phyloP scores from a whole-genome alignment of 1,140 invertebrate species.

The Zaprionus kolodkinae region DNA sequence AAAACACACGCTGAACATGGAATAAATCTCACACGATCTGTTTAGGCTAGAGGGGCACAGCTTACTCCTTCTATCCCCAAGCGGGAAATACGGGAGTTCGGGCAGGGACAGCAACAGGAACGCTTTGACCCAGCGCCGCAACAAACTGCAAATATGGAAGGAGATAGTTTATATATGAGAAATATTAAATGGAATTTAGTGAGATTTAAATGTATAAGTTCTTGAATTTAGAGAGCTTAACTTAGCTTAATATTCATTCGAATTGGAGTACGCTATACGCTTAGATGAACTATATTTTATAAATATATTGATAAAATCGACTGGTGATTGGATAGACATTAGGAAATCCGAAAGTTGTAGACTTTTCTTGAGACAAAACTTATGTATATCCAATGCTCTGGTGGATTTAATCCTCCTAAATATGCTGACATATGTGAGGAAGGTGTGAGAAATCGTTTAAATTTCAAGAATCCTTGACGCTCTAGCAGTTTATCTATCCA shows the following conservation, averaged over 20 bases:
- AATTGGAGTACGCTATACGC: no score
- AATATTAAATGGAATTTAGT: no score
- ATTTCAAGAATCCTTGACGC: neutral
- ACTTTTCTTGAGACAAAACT: neutral
- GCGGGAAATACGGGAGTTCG: neutral
- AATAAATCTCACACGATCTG: neutral
- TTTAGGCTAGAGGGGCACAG: neutral
- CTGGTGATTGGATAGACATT: neutral
- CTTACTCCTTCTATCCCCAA: conserved; percentile 2
- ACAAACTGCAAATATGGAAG: conserved; percentile 1
- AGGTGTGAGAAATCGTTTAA: neutral
- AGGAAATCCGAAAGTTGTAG: neutral
- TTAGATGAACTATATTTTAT: no score
- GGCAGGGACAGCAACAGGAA: neutral
- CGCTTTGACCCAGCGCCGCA: neutral
- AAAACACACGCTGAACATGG: conserved; percentile 7
- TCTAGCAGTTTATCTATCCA: neutral
- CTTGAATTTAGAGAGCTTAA: no score
- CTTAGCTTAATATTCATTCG: no score
- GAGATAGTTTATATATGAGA: neutral
- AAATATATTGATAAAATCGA: no score
- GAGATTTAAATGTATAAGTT: no score
- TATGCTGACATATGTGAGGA: neutral
- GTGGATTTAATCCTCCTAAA: neutral
- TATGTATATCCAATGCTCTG: neutral